These are phyloP conservation scores for Trissolcus basalis DNA, from an alignment of 1,140 invertebrate genomes.

Conservation along the genomic window DNA sequence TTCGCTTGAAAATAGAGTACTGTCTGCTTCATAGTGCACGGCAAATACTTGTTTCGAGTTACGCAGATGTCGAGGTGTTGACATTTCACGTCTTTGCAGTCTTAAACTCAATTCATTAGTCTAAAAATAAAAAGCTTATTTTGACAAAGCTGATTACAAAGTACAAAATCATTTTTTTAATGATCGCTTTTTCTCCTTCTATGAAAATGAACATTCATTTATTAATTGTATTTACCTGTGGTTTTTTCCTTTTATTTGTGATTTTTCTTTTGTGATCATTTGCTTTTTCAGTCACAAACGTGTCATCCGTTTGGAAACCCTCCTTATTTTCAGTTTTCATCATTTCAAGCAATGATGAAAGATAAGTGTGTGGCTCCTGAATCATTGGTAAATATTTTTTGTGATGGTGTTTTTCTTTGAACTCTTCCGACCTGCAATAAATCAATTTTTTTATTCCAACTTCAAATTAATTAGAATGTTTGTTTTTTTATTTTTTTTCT, in stretches of 20 bases:
- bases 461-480: too few species aligned
- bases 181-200: too few species aligned
- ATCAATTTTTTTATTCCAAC: too few species aligned
- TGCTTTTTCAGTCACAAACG: neutral
- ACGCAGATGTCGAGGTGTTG: conserved; percentile 53
- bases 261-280: neutral
- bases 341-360: neutral
- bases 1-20: conserved; percentile 47
- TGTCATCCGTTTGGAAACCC: neutral
- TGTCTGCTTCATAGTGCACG: conserved; percentile 68
- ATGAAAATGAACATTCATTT: too few species aligned
- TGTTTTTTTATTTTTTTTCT: too few species aligned
- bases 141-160: too few species aligned
- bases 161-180: too few species aligned
- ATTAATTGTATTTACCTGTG: conserved; percentile 9
- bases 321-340: conserved; percentile 15
- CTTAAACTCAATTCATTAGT: conserved; percentile 33
- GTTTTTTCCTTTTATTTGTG: neutral
- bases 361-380: conserved; percentile 14
- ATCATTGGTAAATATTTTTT: conserved; percentile 12
- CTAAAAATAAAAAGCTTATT: conserved; percentile 26
- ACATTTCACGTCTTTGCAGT: conserved; percentile 49
- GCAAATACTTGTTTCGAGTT: conserved; percentile 61
- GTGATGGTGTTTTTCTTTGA: neutral
- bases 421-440: conserved; percentile 2